Evolutionary conservation across 2,888 invertebrate genomes (phyloP).

Genomic region (Parelbella ahira): DNA sequence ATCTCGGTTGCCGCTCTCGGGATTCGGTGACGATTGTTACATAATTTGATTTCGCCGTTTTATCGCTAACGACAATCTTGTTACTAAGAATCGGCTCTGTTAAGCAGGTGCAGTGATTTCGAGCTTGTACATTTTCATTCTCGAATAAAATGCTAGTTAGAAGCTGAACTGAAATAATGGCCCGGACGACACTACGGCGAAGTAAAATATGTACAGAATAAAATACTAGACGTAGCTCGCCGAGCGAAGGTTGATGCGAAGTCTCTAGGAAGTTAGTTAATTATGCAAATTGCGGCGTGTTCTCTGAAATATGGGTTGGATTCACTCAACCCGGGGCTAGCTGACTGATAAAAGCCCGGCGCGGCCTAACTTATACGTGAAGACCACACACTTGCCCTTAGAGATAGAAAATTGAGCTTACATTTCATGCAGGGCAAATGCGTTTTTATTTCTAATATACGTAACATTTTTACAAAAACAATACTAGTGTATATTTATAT

Average conservation of each 20-base stretch:
- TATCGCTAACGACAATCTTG: conserved; percentile 13
- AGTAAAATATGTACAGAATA: conserved; percentile 32
- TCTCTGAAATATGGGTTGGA: conserved; percentile 61
- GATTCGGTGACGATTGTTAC: conserved; percentile 19
- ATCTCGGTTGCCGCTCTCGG: conserved; percentile 20
- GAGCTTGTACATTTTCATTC: conserved; percentile 2
- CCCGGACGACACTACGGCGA: conserved; percentile 15
- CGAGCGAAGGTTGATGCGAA: conserved; percentile 34
- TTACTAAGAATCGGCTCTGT: conserved; percentile 6
- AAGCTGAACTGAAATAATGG: conserved; percentile 14
- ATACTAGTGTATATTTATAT: no score
- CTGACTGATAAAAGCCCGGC: conserved; percentile 24
- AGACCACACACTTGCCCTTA: conserved; percentile 10
- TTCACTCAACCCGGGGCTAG: conserved; percentile 47
- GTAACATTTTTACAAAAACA: no score
- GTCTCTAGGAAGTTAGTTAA: conserved; percentile 59
- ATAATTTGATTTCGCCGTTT: conserved; percentile 12
- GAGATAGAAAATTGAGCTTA: neutral
- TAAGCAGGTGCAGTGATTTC: conserved; percentile 6
- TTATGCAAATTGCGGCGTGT: conserved; percentile 69
- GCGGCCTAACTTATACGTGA: conserved; percentile 39
- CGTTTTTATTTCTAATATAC: neutral
- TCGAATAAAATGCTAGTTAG: conserved; percentile 17
- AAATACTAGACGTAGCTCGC: conserved; percentile 29
- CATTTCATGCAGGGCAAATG: conserved; percentile 29